A percentile compares a stretch with the other conserved stretches of the same genome.
These are phyloP conservation scores for Vannuccia rotundouncinata DNA, from an alignment of 2,888 invertebrate species.

Conservation along the genomic window DNA sequence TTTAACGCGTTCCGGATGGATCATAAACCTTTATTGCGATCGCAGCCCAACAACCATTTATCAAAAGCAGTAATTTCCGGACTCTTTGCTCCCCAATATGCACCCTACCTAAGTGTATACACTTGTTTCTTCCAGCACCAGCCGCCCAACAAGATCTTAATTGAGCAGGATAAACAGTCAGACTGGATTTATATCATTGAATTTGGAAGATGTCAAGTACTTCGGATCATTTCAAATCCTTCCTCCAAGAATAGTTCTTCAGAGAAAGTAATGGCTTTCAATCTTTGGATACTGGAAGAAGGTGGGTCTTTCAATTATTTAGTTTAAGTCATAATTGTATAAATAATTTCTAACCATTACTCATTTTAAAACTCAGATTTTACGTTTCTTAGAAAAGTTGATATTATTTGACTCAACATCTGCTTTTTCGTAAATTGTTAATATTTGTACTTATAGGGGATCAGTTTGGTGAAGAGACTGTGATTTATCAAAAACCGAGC, in stretches of 20 bases:
- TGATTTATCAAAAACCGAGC: background rate
- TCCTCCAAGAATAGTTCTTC: constrained; percentile 44
- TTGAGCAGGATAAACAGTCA: constrained; percentile 44
- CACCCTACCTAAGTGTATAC: no score
- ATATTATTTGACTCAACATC: no score
- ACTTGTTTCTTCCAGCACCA: no score
- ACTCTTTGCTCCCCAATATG: no score
- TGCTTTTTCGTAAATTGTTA: no score
- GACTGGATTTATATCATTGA: constrained; percentile 46
- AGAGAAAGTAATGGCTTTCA: constrained; percentile 44
- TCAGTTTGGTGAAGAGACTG: constrained; percentile 4
- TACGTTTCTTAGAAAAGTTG: background rate
- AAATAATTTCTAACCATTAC: background rate
- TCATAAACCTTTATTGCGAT: no score
- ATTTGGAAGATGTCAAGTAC: constrained; percentile 46
- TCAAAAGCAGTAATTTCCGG: no score
- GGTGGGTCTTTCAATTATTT: constrained; percentile 43
- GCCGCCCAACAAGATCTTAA: constrained; percentile 45
- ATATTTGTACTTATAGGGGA: constrained; percentile 6
- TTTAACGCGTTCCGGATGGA: no score
- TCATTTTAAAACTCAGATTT: background rate
- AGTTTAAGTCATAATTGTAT: background rate
- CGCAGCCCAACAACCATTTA: no score
- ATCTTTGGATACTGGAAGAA: constrained; percentile 41
- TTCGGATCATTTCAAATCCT: constrained; percentile 42